Evolutionary conservation across 2,113 vertebrate species (phyloP).

Genomic region (Trachemys scripta): DNA sequence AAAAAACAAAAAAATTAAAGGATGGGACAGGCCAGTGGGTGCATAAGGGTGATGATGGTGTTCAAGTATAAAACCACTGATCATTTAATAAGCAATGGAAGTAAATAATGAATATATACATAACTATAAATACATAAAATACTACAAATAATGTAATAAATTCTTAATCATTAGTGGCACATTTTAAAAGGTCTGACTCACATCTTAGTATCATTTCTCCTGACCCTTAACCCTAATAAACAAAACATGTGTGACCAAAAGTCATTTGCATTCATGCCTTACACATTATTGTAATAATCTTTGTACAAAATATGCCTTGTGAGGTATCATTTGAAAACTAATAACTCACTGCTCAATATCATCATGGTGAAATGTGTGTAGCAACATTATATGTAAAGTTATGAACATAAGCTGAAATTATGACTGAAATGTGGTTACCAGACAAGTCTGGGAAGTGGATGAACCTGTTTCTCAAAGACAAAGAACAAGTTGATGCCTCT

Average conservation of each 20-base stretch:
- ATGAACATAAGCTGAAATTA: too few relatives aligned
- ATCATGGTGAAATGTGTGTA: too few relatives aligned
- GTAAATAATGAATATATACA: slow-evolving; percentile 26
- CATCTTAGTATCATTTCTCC: neutral
- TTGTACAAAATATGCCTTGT: too few relatives aligned
- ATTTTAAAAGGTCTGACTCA: neutral
- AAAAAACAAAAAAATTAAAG: neutral
- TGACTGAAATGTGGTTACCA: too few relatives aligned
- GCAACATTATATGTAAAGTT: too few relatives aligned
- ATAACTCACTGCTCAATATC: too few relatives aligned
- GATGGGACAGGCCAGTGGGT: neutral
- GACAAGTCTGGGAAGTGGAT: too few relatives aligned
- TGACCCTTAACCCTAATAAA: neutral
- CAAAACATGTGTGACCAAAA: neutral
- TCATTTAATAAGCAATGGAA: neutral
- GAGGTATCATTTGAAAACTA: too few relatives aligned
- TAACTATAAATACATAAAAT: neutral
- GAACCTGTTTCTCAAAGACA: too few relatives aligned
- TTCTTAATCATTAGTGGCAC: neutral
- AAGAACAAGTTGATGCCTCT: too few relatives aligned
- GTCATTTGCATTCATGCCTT: too few relatives aligned
- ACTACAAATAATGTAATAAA: neutral
- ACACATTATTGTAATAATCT: too few relatives aligned
- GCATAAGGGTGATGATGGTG: neutral
- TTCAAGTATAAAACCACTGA: neutral